phyloP scores from a whole-genome alignment of 2,888 invertebrate genomes.

The Drosophila fulvimacula region DNA sequence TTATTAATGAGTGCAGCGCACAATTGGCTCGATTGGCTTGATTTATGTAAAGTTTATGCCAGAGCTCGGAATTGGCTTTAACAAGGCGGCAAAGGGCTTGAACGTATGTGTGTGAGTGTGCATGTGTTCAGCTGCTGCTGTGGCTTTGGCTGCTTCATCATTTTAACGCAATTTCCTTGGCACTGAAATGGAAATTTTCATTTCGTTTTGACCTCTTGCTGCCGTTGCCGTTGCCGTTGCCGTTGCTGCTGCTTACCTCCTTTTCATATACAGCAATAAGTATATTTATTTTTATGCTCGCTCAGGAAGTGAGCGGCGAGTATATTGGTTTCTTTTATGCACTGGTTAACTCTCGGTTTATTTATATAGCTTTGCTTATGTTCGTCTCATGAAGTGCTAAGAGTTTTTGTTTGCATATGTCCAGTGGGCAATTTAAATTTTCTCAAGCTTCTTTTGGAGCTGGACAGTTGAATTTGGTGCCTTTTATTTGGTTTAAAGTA shows the following conservation, averaged over 20 bases:
- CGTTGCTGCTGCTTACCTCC: slow-evolving; percentile 10
- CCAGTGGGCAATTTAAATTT: background rate
- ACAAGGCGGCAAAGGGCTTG: slow-evolving; percentile 1
- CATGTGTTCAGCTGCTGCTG: slow-evolving; percentile 10
- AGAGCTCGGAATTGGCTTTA: background rate
- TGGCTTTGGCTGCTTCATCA: slow-evolving; percentile 56
- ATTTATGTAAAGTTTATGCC: slow-evolving; percentile 50
- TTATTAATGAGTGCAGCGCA: slow-evolving; percentile 30
- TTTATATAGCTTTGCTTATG: background rate
- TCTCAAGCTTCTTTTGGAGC: background rate
- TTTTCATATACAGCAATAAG: slow-evolving; percentile 1
- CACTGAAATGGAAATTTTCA: slow-evolving; percentile 66
- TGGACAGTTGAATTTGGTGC: background rate
- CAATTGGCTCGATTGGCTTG: slow-evolving; percentile 31
- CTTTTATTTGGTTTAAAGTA: too few relatives aligned
- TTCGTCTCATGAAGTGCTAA: background rate
- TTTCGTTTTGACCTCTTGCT: slow-evolving; percentile 47
- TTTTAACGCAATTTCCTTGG: slow-evolving; percentile 70
- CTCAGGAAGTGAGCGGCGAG: background rate
- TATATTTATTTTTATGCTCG: slow-evolving; percentile 4
- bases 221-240: slow-evolving; percentile 6
- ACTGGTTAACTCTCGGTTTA: background rate
- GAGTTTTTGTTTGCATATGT: background rate
- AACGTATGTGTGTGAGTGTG: background rate
- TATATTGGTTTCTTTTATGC: background rate